These are phyloP conservation scores for Brachyalestes nurse DNA, from an alignment of 2,797 vertebrate species.

Conservation along the genomic window DNA sequence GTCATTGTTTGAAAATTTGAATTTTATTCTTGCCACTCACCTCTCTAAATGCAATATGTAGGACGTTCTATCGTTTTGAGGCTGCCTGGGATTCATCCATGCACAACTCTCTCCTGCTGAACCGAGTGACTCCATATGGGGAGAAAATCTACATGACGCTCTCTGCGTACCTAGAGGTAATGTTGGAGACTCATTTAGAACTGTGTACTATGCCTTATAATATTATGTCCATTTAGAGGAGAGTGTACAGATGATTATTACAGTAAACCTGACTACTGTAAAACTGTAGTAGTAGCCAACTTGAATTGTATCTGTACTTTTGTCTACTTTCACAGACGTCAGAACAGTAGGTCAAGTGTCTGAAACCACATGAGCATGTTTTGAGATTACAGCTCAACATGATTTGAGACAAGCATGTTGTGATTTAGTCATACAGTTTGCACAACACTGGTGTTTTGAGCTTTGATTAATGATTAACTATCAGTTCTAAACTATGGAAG, in stretches of 20 bases:
- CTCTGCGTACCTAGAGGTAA: slow-evolving; percentile 96
- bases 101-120: slow-evolving; percentile 96
- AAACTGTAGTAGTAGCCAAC: not conserved
- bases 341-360: not conserved
- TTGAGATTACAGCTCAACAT: too few species aligned
- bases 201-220: not conserved
- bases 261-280: not conserved
- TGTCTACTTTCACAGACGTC: not conserved
- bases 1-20: not conserved
- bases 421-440: not conserved
- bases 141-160: slow-evolving; percentile 99
- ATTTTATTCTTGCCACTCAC: not conserved
- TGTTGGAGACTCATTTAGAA: not conserved
- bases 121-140: slow-evolving; percentile 93
- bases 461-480: too few species aligned
- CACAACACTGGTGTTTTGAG: too few species aligned
- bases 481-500: too few species aligned
- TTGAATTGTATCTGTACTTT: not conserved
- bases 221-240: not conserved
- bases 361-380: not conserved
- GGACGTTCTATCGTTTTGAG: slow-evolving; percentile 96
- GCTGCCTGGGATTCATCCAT: slow-evolving; percentile 98
- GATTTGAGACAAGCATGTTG: not conserved
- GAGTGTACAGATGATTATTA: not conserved
- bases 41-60: slow-evolving; percentile 54